Evolutionary conservation across 2,888 invertebrate genomes (phyloP).

Genomic region (Argyresthia goedartella): DNA sequence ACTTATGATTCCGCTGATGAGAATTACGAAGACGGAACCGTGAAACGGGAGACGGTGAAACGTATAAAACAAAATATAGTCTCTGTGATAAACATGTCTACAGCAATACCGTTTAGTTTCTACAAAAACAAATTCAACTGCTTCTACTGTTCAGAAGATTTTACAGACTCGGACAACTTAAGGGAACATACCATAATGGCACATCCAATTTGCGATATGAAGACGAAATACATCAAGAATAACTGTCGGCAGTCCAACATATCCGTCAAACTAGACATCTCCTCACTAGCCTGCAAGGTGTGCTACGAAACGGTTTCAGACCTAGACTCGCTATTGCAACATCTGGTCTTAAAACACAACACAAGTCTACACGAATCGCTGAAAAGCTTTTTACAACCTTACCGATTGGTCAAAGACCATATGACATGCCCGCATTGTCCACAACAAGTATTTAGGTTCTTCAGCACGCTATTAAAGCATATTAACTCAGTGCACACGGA

Average conservation of each 20-base stretch:
- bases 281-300: conserved; percentile 47
- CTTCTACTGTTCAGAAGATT: conserved; percentile 60
- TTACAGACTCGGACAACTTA: conserved; percentile 49
- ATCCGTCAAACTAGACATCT: conserved; percentile 57
- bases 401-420: conserved; percentile 46
- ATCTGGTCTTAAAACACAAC: conserved; percentile 46
- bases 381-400: conserved; percentile 53
- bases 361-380: conserved; percentile 53
- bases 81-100: conserved; percentile 56
- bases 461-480: conserved; percentile 55
- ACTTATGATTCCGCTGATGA: conserved; percentile 36
- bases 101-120: conserved; percentile 59
- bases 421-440: conserved; percentile 56
- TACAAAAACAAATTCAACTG: conserved; percentile 61
- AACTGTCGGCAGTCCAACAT: conserved; percentile 56
- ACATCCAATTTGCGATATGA: conserved; percentile 49
- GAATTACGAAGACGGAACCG: conserved; percentile 30
- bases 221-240: conserved; percentile 42
- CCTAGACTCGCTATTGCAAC: conserved; percentile 44
- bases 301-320: conserved; percentile 46
- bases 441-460: conserved; percentile 46
- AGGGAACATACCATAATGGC: conserved; percentile 47
- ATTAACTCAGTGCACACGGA: conserved; percentile 56
- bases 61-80: conserved; percentile 54
- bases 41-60: conserved; percentile 48